Evolutionary conservation across 30 jellyfish, hydroid and myxozoan species (phyloP), one percentile per base, ranked within the genome.

Genomic region (Aurelia sp.): DNA sequence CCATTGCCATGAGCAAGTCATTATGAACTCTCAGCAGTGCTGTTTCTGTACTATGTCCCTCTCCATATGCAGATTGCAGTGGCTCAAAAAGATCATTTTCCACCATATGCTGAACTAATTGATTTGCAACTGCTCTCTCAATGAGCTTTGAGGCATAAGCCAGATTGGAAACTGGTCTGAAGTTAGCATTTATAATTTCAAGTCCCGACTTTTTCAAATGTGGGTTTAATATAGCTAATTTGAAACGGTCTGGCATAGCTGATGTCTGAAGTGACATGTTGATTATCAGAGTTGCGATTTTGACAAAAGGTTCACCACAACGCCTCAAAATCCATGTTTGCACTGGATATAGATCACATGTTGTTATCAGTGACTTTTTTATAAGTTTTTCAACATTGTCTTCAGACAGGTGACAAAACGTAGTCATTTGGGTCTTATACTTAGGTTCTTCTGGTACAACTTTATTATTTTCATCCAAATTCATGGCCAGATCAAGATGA

Each of bases 41-140:
- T 53, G 92, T 27, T 27, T 27, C 33, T 27, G 33, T 27, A 27
- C 33, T 27, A 27, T 27, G 33, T 44, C 81, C 71, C 86, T 58
- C 78, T 82, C 19, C 70, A 47, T 82, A 52, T 82, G 92, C 72
- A 37, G 86, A 53, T 69, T 82, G 86, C 73, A 82, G 70, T 33
- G 79, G 86, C 69, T 82, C 87, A 69, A 60, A 58, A 58, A 82
- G 73, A 66, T 70, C 78, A 71, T 82, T 82, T 37, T 71, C 79
- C 86, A 58, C 62, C 92, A 82, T 52, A 82, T 82, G 86, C 70
- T 82, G 69, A 44, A 60, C 62, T 4, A 69, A 60, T 71, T 68
- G 87, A 68, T 70, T 60, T 61, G 86, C 78, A 68, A 37, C 92
- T 68, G 87, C 87, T 68, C 61, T 69, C 52, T 70, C 92, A 16